Evolutionary conservation across 1,140 invertebrate species (phyloP).

Genomic region (Aradophagus sp.): DNA sequence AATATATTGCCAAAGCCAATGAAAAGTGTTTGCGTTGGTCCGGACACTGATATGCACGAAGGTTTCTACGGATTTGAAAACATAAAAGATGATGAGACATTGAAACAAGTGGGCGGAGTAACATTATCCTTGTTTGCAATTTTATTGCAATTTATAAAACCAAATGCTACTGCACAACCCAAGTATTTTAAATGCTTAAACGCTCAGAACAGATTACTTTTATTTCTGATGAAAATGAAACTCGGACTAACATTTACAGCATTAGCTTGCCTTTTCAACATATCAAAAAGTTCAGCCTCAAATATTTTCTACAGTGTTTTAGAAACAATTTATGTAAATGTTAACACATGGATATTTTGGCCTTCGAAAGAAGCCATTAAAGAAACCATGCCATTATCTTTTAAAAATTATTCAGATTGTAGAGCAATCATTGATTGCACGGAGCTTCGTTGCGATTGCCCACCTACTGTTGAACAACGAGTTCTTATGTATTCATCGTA

Average conservation of each 20-base stretch:
- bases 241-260: background rate
- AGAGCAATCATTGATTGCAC: conserved; percentile 24
- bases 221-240: conserved; percentile 14
- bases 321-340: conserved; percentile 8
- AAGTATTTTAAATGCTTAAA: background rate
- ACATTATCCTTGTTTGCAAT: conserved; percentile 1
- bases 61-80: background rate
- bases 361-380: conserved; percentile 17
- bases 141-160: conserved; percentile 1
- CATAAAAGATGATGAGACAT: background rate
- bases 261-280: conserved; percentile 8
- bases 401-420: conserved; percentile 23
- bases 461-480: no score
- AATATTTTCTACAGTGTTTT: conserved; percentile 16
- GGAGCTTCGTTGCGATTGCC: conserved; percentile 4
- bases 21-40: background rate
- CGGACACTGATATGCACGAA: background rate
- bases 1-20: no score
- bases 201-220: conserved; percentile 1
- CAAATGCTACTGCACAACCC: background rate
- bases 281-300: background rate
- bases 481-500: no score
- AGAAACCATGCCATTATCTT: conserved; percentile 8
- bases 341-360: conserved; percentile 24
- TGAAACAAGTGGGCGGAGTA: conserved; percentile 3